A percentile compares a stretch with the other conserved stretches of the same genome.
Evolutionary conservation across 2,888 invertebrate genomes (phyloP).

Genomic region (Apomyelois bistriatella): DNA sequence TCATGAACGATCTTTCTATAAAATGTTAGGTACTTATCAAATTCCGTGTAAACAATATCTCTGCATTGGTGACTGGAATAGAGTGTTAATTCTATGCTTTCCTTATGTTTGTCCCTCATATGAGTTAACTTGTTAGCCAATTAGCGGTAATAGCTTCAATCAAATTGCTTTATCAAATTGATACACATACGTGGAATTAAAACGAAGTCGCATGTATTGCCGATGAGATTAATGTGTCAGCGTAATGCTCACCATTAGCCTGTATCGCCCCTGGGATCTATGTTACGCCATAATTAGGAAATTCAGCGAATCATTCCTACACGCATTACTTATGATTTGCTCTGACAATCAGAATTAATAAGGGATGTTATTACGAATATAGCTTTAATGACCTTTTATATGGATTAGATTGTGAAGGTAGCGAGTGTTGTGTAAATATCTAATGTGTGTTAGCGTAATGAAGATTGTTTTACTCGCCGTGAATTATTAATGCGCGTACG

Average conservation of each 20-base stretch:
- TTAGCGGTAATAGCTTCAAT: conserved; percentile 51
- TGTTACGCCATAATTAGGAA: conserved; percentile 57
- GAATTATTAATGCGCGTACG: conserved; percentile 79
- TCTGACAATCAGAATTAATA: conserved; percentile 16
- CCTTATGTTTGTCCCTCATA: conserved; percentile 3
- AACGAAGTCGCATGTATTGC: conserved; percentile 17
- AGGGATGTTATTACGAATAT: conserved; percentile 8
- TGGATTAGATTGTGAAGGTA: conserved; percentile 30
- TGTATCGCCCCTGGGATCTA: conserved; percentile 31
- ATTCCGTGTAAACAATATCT: no score
- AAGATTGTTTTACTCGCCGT: conserved; percentile 73
- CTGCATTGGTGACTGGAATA: background rate
- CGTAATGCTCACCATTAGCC: conserved; percentile 24
- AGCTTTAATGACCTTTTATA: conserved; percentile 40
- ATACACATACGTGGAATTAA: conserved; percentile 35
- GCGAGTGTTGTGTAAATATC: conserved; percentile 47
- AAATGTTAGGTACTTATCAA: no score
- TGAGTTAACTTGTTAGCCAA: conserved; percentile 45
- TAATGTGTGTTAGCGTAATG: conserved; percentile 74
- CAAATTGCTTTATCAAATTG: conserved; percentile 47
- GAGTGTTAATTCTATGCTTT: background rate
- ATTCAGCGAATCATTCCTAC: conserved; percentile 65
- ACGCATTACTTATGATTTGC: conserved; percentile 61
- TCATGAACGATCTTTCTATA: no score
- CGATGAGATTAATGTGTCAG: conserved; percentile 38